Percentiles rank a stretch among this genome's conserved stretches.
Conservation (phyloP, 2,113 vertebrate genomes). For the Carassius carassius region DNA sequence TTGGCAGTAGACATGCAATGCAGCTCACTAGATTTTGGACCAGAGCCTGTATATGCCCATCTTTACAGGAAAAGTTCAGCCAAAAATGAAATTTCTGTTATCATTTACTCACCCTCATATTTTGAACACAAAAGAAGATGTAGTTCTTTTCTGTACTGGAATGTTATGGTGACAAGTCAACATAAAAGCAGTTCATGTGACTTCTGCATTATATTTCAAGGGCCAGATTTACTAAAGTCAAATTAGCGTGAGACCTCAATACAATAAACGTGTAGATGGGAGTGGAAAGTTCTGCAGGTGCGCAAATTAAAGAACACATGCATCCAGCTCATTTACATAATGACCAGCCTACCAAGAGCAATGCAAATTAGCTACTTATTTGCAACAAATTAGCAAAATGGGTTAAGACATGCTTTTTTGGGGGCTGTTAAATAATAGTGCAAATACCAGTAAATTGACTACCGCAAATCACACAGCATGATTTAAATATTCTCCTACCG, state of each 20-base stretch:
- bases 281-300: neutral
- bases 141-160: neutral
- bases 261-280: neutral
- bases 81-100: neutral
- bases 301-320: neutral
- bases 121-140: neutral
- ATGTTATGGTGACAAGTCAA: neutral
- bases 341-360: neutral
- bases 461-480: neutral
- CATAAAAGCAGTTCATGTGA: neutral
- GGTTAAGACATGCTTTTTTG: neutral
- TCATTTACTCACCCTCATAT: neutral
- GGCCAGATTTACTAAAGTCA: neutral
- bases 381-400: neutral
- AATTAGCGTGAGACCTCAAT: neutral
- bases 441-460: neutral
- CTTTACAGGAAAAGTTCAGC: neutral
- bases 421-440: neutral
- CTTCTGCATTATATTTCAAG: neutral
- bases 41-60: neutral
- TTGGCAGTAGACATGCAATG: no score
- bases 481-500: neutral
- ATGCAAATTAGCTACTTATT: neutral
- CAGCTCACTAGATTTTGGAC: no score
- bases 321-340: neutral